These are phyloP conservation scores for Tineola bisselliella DNA, from an alignment of 2,888 invertebrate genomes.

Conservation along the genomic window DNA sequence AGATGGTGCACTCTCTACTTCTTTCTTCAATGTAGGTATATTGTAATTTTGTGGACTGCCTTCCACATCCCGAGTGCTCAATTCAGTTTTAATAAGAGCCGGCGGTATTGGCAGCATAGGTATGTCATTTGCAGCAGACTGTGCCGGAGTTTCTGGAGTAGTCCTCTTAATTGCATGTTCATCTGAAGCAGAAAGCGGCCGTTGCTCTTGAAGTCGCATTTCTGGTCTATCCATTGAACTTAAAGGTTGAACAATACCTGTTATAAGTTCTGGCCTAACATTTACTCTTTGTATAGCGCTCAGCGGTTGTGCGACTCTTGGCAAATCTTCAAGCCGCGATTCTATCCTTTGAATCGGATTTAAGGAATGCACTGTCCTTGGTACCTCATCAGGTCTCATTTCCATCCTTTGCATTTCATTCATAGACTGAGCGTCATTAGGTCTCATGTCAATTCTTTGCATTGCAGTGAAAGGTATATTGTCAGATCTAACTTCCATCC, in stretches of 20 bases:
- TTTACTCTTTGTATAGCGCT: background rate
- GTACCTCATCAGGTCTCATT: background rate
- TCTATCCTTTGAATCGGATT: slow-evolving; percentile 1
- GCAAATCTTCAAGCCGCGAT: background rate
- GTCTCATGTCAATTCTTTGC: background rate
- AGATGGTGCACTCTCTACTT: slow-evolving; percentile 26
- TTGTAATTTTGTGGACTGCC: background rate
- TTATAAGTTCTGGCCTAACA: background rate
- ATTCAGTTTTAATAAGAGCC: background rate
- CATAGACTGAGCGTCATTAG: background rate
- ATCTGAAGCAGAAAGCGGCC: background rate
- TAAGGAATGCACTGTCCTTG: background rate
- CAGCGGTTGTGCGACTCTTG: background rate
- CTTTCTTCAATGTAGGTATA: background rate
- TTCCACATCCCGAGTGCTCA: background rate
- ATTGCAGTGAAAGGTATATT: background rate
- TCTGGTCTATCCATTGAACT: background rate
- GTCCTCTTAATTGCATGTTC: background rate
- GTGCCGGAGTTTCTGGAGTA: background rate
- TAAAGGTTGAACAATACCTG: background rate
- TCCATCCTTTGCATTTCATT: background rate
- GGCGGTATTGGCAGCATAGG: background rate
- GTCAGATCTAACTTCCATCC: background rate
- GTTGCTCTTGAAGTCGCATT: background rate
- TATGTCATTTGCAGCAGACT: background rate